Base-by-base conservation (phyloP, 2,113 vertebrate genomes). In the Donacobius atricapilla region DNA sequence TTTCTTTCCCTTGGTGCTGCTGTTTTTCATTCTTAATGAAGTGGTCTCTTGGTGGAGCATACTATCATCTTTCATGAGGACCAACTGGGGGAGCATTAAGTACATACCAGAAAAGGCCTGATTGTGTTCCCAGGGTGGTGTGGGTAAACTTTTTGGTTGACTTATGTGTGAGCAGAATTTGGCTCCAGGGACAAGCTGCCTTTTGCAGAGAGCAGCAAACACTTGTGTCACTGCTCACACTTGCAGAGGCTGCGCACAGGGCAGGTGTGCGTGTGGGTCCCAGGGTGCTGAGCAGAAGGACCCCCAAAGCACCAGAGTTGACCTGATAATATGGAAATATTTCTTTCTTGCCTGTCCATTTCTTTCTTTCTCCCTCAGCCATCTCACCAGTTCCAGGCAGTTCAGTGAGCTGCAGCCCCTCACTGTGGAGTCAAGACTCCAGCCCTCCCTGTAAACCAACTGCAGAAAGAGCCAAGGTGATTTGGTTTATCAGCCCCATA, bases 221-320 rank as follows among this genome's bases (percentile, higher is more conserved):
- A 4, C 21, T 84, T 14, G 1, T 64, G 40, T 40, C 27, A 23
- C 37, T 3, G 5, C 40, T 68, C 69, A 69, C 56, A 17, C 33
- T 37, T 22, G 33, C n/a, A 37, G 40, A 7, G 24, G n/a, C 70
- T 48, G 33, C 44, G 42, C 10, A 1, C 1, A 6, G 51, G 23
- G 47, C 37, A 72, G 30, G 28, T 4, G 18, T 9, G 20, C 1
- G 0, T 47, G 23, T 60, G 19, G n/a, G 45, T 30, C 13, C n/a
- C 37, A 48, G 11, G 21, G 4, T 0, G 0, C 2, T 48, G 12
- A 65, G 42, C 0, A 1, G 35, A 78, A 15, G 31, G 33, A 54
- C 23, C 15, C 40, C 28, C 2, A 4, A 15, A 42, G 18, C 40
- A n/a, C 24, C 45, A 35, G 28, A 16, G 37, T 0, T 22, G 4